Evolutionary conservation across 2,797 vertebrate species (phyloP).

Genomic region (Microhierax caerulescens): DNA sequence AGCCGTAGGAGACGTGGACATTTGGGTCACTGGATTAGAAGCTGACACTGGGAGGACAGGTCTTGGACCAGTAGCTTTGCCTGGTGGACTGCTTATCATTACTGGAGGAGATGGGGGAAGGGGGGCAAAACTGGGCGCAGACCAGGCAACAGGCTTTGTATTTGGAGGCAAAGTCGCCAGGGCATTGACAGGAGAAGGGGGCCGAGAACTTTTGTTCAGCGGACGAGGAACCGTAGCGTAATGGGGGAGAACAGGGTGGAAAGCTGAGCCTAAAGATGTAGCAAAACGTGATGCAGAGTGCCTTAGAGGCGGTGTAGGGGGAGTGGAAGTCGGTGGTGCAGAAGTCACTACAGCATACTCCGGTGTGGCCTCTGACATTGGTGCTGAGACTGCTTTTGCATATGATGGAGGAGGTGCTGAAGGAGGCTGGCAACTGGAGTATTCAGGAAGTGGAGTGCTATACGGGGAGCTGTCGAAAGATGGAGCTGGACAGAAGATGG

Average conservation of each 20-base stretch:
- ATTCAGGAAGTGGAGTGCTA: slow-evolving; percentile 87
- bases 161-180: slow-evolving; percentile 74
- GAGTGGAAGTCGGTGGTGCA: slow-evolving; percentile 79
- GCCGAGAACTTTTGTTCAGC: slow-evolving; percentile 81
- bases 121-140: slow-evolving; percentile 87
- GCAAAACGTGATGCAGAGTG: slow-evolving; percentile 95
- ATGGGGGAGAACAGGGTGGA: slow-evolving; percentile 96
- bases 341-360: slow-evolving; percentile 83
- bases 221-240: slow-evolving; percentile 91
- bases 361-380: slow-evolving; percentile 82
- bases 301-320: slow-evolving; percentile 92
- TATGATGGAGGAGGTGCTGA: slow-evolving; percentile 82
- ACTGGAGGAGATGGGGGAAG: slow-evolving; percentile 93
- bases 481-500: slow-evolving; percentile 84
- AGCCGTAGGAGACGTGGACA: slow-evolving; percentile 83
- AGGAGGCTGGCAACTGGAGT: slow-evolving; percentile 83
- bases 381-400: slow-evolving; percentile 84
- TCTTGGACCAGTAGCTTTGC: slow-evolving; percentile 89
- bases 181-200: slow-evolving; percentile 80
- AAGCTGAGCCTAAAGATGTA: slow-evolving; percentile 95
- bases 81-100: slow-evolving; percentile 97
- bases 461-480: slow-evolving; percentile 91
- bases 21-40: slow-evolving; percentile 84
- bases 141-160: slow-evolving; percentile 86
- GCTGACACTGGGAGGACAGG: slow-evolving; percentile 87